A percentile compares a stretch with the other conserved stretches of the same genome.
Evolutionary conservation across 2,113 vertebrate species (phyloP).

Genomic region (Centropus unirufus): DNA sequence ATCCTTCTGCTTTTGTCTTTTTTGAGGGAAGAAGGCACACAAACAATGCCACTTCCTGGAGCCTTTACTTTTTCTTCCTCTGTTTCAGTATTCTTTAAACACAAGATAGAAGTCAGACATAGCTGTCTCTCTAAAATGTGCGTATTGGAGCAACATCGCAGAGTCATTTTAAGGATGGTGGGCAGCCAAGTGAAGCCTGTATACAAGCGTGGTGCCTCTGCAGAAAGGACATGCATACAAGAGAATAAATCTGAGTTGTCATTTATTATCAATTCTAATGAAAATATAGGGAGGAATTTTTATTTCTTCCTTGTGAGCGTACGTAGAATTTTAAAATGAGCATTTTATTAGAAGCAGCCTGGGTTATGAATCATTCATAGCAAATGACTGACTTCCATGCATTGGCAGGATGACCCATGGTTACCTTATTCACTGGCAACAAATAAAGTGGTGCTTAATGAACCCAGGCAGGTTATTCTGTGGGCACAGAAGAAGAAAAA

Average conservation of each 20-base stretch:
- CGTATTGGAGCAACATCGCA: background rate
- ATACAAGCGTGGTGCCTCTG: background rate
- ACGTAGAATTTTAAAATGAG: background rate
- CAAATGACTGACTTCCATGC: slow-evolving; percentile 34
- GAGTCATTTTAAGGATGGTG: background rate
- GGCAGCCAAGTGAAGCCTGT: background rate
- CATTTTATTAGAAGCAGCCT: slow-evolving; percentile 28
- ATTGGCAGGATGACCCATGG: slow-evolving; percentile 49
- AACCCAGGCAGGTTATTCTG: slow-evolving; percentile 57
- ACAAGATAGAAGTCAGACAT: background rate
- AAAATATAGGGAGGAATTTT: slow-evolving; percentile 22
- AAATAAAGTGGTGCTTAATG: slow-evolving; percentile 59
- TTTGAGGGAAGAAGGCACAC: background rate
- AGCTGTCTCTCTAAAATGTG: background rate
- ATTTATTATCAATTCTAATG: slow-evolving; percentile 29
- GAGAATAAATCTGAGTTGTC: background rate
- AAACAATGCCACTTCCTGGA: background rate
- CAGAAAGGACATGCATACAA: background rate
- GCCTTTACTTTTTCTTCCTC: background rate
- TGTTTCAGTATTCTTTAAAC: background rate
- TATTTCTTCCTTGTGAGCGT: slow-evolving; percentile 34
- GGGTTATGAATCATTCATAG: slow-evolving; percentile 31
- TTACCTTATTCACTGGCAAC: slow-evolving; percentile 52
- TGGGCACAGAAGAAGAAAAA: slow-evolving; percentile 30
- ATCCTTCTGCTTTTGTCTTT: background rate